Conservation (phyloP, 2,113 vertebrate species). For the Scortum barcoo region DNA sequence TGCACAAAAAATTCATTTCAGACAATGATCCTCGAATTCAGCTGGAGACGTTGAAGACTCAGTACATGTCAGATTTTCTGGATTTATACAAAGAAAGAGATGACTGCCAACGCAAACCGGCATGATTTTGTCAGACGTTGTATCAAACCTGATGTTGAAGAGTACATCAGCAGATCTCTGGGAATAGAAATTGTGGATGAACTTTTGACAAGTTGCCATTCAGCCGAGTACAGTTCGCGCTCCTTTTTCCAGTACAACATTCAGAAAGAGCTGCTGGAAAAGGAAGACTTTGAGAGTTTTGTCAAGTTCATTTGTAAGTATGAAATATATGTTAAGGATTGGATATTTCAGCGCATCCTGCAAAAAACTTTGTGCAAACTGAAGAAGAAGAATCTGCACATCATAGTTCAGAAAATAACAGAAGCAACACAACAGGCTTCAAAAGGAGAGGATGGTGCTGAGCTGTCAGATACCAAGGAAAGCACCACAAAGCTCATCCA, state of each 20-base stretch:
- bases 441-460: not conserved
- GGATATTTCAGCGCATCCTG: conserved; percentile 38
- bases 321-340: conserved; percentile 67
- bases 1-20: conserved; percentile 66
- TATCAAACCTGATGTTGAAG: conserved; percentile 67
- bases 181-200: conserved; percentile 69
- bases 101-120: conserved; percentile 63
- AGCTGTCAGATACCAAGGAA: conserved; percentile 34
- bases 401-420: conserved; percentile 30
- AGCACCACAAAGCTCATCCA: conserved; percentile 38
- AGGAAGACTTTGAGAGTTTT: conserved; percentile 51
- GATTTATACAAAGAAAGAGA: conserved; percentile 59
- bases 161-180: conserved; percentile 51
- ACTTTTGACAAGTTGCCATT: conserved; percentile 42
- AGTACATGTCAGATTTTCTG: conserved; percentile 62
- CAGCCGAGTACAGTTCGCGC: conserved; percentile 51
- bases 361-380: conserved; percentile 20
- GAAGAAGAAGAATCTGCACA: conserved; percentile 8
- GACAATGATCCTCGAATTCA: conserved; percentile 24
- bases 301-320: conserved; percentile 56
- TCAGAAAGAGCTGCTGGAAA: conserved; percentile 60
- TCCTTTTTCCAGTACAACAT: conserved; percentile 67
- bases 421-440: conserved; percentile 1
- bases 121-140: conserved; percentile 53
- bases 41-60: conserved; percentile 55